Percentiles rank a stretch among this genome's conserved stretches.
Conservation (phyloP, 2,113 vertebrate species). For the Paratilapia polleni region DNA sequence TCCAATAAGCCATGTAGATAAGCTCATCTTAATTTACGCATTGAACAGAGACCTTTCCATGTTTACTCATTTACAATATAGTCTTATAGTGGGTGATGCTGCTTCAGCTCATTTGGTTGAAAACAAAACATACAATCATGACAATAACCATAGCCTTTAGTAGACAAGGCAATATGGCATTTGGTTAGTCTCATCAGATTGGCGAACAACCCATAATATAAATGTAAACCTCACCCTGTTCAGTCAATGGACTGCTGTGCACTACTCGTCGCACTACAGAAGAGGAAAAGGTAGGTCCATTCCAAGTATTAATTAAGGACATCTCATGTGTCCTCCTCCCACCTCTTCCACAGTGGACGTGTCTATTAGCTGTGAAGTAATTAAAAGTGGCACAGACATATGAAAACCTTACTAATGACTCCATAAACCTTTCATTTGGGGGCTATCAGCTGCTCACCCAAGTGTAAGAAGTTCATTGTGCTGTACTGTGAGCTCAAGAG, state of each 20-base stretch:
- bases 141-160: slow-evolving; percentile 27
- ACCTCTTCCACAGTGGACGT: slow-evolving; percentile 33
- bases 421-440: slow-evolving; percentile 60
- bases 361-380: slow-evolving; percentile 51
- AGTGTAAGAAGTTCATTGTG: slow-evolving; percentile 54
- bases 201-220: slow-evolving; percentile 34
- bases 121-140: slow-evolving; percentile 59
- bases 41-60: slow-evolving; percentile 23
- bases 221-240: slow-evolving; percentile 3
- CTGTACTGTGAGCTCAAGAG: slow-evolving; percentile 20
- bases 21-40: slow-evolving; percentile 65
- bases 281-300: neutral
- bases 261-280: neutral
- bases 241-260: neutral
- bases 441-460: slow-evolving; percentile 57
- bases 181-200: slow-evolving; percentile 38
- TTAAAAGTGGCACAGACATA: slow-evolving; percentile 67
- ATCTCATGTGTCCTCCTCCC: neutral
- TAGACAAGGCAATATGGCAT: slow-evolving; percentile 26
- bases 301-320: slow-evolving; percentile 48
- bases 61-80: slow-evolving; percentile 59
- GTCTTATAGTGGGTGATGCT: slow-evolving; percentile 40
- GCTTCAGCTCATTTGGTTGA: slow-evolving; percentile 63
- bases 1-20: slow-evolving; percentile 66
- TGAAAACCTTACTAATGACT: slow-evolving; percentile 69